Base-by-base conservation (phyloP, 2,797 vertebrate species). In the Champsocephalus esox region DNA sequence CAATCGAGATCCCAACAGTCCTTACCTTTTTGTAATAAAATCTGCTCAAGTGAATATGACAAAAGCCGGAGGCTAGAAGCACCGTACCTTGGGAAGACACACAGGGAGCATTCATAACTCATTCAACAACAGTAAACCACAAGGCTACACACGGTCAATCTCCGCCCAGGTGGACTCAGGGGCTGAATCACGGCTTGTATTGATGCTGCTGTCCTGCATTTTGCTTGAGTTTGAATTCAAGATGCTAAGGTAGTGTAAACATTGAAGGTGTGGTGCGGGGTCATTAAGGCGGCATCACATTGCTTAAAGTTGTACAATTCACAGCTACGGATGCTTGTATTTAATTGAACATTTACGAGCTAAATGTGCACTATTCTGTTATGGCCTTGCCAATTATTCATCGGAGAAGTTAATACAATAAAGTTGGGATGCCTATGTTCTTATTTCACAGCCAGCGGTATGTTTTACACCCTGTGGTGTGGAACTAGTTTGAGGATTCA, bases 401-500 rank as follows among this genome's bases (percentile, higher is more conserved):
- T 61, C 13, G 11, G 43, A 66, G 49, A 59, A 79, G 70, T 76
- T 67, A 67, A 48, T 74, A 74, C 71, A 77, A 61, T 80, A 66
- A 75, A 83, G 74, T 54, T 71, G 68, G 67, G 69, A 75, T 51
- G 54, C 45, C 64, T 34, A 73, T 61, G 65, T 83, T 84, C 77
- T 62, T 79, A 88, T 92, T 92, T 93, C 82, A 91, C 58, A 51
- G 83, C 82, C 70, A 59, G 63, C 11, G 16, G 69, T 64, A 61
- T 83, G 77, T 79, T 89, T 91, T 88, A 86, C 56, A 75, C 66
- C 82, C 71, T 70, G 67, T 74, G 78, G 57, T 56, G 52, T n/a
- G 59, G 66, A 87, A 68, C 68, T 80, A 81, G 82, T 88, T 88
- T 79, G 78, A 85, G 72, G 66, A 88, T 91, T 92, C 76, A 89